Evolutionary conservation across 2,113 vertebrate species (phyloP).

Genomic region (Vimba vimba): DNA sequence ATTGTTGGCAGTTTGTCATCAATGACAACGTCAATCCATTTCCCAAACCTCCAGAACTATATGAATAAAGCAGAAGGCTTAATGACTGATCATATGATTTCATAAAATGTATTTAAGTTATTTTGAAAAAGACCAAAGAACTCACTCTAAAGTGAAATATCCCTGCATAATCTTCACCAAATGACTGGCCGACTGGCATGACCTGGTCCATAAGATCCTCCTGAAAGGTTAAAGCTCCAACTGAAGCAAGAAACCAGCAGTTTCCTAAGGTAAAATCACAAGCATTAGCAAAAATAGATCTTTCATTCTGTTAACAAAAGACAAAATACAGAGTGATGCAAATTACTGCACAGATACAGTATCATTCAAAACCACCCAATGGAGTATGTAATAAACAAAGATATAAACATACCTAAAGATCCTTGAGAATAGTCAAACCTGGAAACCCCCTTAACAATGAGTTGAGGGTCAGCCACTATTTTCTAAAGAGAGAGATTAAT

Average conservation of each 20-base stretch:
- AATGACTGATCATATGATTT: neutral
- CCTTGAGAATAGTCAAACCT: slow-evolving; percentile 76
- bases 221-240: slow-evolving; percentile 76
- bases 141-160: slow-evolving; percentile 79
- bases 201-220: slow-evolving; percentile 44
- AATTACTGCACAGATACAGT: neutral
- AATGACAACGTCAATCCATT: slow-evolving; percentile 77
- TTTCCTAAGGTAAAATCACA: slow-evolving; percentile 61
- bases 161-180: slow-evolving; percentile 70
- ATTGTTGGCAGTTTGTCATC: slow-evolving; percentile 80
- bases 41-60: slow-evolving; percentile 81
- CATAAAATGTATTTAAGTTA: no score
- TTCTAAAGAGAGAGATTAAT: slow-evolving; percentile 49
- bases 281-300: neutral
- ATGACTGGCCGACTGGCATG: slow-evolving; percentile 67
- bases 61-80: neutral
- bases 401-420: slow-evolving; percentile 63
- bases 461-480: slow-evolving; percentile 54
- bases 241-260: slow-evolving; percentile 79
- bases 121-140: neutral
- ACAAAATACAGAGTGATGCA: neutral
- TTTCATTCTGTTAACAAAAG: neutral
- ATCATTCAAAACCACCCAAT: neutral
- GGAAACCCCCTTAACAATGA: slow-evolving; percentile 66
- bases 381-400: neutral